Evolutionary conservation across 2,113 vertebrate genomes (phyloP), one percentile per base, ranked within the genome.

Genomic region (Centropus bengalensis): DNA sequence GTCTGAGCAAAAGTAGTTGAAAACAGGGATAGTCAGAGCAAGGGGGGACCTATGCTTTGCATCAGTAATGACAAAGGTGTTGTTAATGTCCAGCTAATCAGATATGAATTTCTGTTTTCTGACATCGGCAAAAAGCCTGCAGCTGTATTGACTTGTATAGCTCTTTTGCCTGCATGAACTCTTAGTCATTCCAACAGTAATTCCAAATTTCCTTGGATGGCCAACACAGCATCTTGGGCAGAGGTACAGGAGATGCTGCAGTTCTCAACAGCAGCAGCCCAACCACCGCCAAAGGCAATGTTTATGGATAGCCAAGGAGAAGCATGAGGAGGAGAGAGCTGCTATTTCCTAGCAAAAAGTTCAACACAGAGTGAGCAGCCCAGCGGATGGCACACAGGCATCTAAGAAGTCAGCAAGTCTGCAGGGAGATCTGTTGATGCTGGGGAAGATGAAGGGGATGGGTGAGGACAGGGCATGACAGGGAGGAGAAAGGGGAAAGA

Each of bases 371-470:
- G 7, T 38, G 26, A 87, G 23, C 14, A n/a, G 28, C 28, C 21
- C 12, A 13, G 40, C 0, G 16, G 51, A 15, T 16, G 18, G 69
- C 56, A 75, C 30, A 30, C 0, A 1, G 38, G 6, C 59, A 10
- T 40, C 70, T 51, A 52, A 78, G 36, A 78, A 55, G 10, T 14
- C 32, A 62, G 13, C 3, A 49, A 70, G 33, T 5, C 11, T 52
- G 38, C 2, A 2, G 38, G 28, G 8, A 56, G 6, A 52, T 19
- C 28, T 82, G 28, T 14, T 47, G 10, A 32, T 85, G 18, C 22
- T 75, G 62, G 23, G 7, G 12, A 8, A 21, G 20, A 4, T 28
- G 10, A 20, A 67, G 18, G 3, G 42, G 10, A 55, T 28, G 20
- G 12, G 1, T 36, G 21, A 69, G n/a, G 10, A 8, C 42, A 42